Percentiles rank a stretch among this genome's conserved stretches.
Evolutionary conservation across 2,888 invertebrate species (phyloP).

Genomic region (Campoletis raptor): DNA sequence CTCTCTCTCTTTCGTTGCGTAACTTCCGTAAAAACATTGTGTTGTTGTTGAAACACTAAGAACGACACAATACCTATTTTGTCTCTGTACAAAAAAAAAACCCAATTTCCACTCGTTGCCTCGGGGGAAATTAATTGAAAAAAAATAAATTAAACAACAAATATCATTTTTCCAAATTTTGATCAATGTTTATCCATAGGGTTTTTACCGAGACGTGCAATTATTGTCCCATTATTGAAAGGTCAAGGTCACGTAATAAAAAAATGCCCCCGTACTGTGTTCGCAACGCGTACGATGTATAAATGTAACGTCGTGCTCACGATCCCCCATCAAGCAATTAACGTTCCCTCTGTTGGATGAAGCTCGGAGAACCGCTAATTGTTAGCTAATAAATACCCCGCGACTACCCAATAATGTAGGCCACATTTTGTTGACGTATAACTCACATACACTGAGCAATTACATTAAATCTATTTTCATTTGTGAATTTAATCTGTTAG

Average conservation of each 20-base stretch:
- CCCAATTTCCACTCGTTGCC: neutral
- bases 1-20: conserved; percentile 49
- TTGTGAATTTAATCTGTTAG: neutral
- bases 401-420: conserved; percentile 27
- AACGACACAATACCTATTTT: conserved; percentile 18
- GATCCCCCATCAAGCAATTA: conserved; percentile 63
- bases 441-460: neutral
- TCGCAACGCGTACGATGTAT: conserved; percentile 5
- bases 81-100: neutral
- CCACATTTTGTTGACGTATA: conserved; percentile 8
- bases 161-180: neutral
- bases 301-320: conserved; percentile 30
- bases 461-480: neutral
- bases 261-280: conserved; percentile 24
- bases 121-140: neutral
- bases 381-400: conserved; percentile 67
- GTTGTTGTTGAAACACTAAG: conserved; percentile 21
- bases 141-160: neutral
- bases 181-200: neutral
- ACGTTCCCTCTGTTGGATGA: conserved; percentile 45
- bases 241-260: conserved; percentile 31
- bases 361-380: conserved; percentile 62
- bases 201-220: neutral
- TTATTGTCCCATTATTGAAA: neutral
- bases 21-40: conserved; percentile 58